Base-by-base conservation (phyloP, 2,888 invertebrate species). In the Busseola fusca region DNA sequence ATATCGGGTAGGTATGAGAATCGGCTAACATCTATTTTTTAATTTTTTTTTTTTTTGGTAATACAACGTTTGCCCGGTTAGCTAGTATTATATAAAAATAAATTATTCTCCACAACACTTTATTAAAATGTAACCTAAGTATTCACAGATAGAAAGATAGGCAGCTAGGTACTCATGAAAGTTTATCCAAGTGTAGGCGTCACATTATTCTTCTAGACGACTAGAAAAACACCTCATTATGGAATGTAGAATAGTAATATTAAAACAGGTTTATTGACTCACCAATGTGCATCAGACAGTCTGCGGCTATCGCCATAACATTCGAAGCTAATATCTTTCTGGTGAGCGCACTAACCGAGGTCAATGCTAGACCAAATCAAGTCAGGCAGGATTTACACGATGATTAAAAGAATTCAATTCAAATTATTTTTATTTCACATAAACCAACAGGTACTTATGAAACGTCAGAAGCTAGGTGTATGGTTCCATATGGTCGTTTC, bases 341-440 rank as follows among this genome's bases (percentile, higher is more conserved):
- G 37, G 48, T 54, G 40, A 62, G 18, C 63, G 59, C 68, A 57
- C 54, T 37, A 50, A 59, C 54, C 69, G 82, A 80, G 82, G 82
- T 70, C 62, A 72, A 60, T 57, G 67, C 78, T 68, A 80, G 67
- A 60, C 78, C 64, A 81, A 65, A 60, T 67, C 48, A 58, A 69
- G 64, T 54, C 64, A 27, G 78, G 78, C 72, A 52, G 64, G 60
- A 66, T 56, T 56, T 62, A 52, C 54, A 54, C 63, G 25, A 57
- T 62, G n/a, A 60, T 72, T 69, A 48, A 50, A 48, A 54, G 18
- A n/a, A n/a, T n/a, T n/a, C n/a, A n/a, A n/a, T n/a, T n/a, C n/a
- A n/a, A n/a, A n/a, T n/a, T n/a, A n/a, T n/a, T n/a, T n/a, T n/a
- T n/a, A n/a, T n/a, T n/a, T n/a, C n/a, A n/a, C n/a, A n/a, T n/a